Percentiles rank a stretch among this genome's conserved stretches.
Evolutionary conservation across 2,888 invertebrate genomes (phyloP).

Genomic region (Itoplectis maculator): DNA sequence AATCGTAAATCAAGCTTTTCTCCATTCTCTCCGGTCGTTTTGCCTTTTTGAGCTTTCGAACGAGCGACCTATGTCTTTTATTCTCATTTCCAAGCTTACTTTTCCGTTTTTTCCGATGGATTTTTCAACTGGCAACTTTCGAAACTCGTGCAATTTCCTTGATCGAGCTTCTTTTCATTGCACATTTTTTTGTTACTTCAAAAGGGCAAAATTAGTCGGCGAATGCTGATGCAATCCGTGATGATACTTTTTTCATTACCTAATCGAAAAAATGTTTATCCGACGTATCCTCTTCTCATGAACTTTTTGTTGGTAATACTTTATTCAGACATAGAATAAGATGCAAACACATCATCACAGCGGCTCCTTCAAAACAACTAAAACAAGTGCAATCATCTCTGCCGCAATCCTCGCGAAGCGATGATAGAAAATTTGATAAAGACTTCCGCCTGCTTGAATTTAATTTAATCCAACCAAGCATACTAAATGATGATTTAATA

Average conservation of each 20-base stretch:
- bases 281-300: too few species aligned
- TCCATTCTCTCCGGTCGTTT: conserved; percentile 14
- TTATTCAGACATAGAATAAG: too few species aligned
- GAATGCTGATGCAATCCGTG: background rate
- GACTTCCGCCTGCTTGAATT: conserved; percentile 35
- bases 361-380: background rate
- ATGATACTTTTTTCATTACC: too few species aligned
- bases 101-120: background rate
- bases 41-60: conserved; percentile 19
- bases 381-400: background rate
- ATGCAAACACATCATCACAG: too few species aligned
- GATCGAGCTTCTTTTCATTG: background rate
- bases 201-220: background rate
- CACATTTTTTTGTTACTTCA: background rate
- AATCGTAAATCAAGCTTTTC: conserved; percentile 62
- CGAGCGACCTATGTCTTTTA: background rate
- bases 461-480: conserved; percentile 49
- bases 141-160: background rate
- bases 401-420: background rate
- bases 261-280: too few species aligned
- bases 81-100: conserved; percentile 8
- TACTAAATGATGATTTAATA: conserved; percentile 40
- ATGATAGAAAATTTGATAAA: conserved; percentile 35
- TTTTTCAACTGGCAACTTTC: background rate
- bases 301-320: too few species aligned